Evolutionary conservation across 2,888 invertebrate genomes (phyloP).

Genomic region (Ormyrus thymus): DNA sequence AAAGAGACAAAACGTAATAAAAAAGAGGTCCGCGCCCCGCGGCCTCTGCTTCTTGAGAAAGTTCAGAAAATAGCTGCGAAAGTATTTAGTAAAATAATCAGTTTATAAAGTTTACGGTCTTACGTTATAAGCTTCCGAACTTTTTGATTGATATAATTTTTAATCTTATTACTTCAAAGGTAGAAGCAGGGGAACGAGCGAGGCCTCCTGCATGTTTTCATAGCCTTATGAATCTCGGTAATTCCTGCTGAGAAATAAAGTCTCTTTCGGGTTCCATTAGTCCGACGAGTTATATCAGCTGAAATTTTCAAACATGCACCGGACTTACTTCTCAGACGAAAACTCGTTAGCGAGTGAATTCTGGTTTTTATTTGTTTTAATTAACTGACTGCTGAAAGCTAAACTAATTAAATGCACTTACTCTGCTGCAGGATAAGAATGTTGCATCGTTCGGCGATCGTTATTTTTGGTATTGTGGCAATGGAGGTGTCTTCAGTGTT

Average conservation of each 20-base stretch:
- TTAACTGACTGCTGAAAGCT: background rate
- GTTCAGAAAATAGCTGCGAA: constrained; percentile 6
- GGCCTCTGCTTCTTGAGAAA: too few species aligned
- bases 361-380: background rate
- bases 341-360: too few species aligned
- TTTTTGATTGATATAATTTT: constrained; percentile 38
- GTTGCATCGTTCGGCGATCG: constrained; percentile 79
- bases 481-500: constrained; percentile 80
- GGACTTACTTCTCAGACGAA: too few species aligned
- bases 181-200: background rate
- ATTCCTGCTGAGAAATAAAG: too few species aligned
- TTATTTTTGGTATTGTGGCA: constrained; percentile 78
- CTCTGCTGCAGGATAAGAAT: constrained; percentile 77
- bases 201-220: too few species aligned
- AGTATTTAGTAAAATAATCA: constrained; percentile 32
- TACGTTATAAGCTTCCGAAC: constrained; percentile 1
- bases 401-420: background rate
- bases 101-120: constrained; percentile 13
- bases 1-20: too few species aligned
- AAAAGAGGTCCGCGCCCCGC: too few species aligned
- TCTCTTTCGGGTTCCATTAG: too few species aligned
- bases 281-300: too few species aligned
- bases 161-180: constrained; percentile 28
- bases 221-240: too few species aligned
- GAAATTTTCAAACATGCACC: too few species aligned